These are phyloP conservation scores for Paramormyrops hopkinsi DNA, from an alignment of 2,797 vertebrate species.

Conservation along the genomic window DNA sequence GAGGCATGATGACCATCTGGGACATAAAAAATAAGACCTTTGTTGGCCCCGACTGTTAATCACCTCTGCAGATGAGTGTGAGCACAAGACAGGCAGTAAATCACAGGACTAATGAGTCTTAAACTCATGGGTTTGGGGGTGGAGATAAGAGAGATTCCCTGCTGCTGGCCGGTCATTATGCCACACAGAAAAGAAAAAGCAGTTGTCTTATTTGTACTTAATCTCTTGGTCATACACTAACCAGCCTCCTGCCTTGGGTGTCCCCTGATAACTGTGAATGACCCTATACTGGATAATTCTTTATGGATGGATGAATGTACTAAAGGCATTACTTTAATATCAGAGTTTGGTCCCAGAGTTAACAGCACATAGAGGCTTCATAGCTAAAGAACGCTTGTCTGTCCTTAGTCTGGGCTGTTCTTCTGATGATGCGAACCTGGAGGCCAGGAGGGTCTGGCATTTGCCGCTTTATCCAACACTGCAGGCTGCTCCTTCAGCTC, in stretches of 20 bases:
- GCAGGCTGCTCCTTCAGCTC: neutral
- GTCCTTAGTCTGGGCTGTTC: neutral
- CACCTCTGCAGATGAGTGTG: neutral
- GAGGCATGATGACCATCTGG: neutral
- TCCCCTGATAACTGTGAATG: neutral
- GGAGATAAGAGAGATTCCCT: neutral
- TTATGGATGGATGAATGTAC: neutral
- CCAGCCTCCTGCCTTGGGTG: neutral
- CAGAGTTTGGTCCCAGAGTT: neutral
- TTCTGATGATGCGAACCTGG: neutral
- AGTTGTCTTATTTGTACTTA: neutral
- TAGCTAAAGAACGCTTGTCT: neutral
- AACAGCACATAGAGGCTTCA: neutral
- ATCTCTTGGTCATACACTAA: neutral
- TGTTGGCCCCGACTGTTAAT: neutral
- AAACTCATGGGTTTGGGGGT: neutral
- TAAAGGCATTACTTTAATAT: neutral
- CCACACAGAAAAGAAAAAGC: neutral
- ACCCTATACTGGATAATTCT: neutral
- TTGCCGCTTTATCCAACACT: neutral
- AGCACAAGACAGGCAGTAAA: neutral
- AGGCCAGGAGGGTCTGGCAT: neutral
- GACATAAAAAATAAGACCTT: neutral
- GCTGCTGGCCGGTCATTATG: neutral
- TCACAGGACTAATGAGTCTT: neutral